Conservation (phyloP, 53 echinoderm and acorn worm genomes). For the Paracentrotus lividus region DNA sequence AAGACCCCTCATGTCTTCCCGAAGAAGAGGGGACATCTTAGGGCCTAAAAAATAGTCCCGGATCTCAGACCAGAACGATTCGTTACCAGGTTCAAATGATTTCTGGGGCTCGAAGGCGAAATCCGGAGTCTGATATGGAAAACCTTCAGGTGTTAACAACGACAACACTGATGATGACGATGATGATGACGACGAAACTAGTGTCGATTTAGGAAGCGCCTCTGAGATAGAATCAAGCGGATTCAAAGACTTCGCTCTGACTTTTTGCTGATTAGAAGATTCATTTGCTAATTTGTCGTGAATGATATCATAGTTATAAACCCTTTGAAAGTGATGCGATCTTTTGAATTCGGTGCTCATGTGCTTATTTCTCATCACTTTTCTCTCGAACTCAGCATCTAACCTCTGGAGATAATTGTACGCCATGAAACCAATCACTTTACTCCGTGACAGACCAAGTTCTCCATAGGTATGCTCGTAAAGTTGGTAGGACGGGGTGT, state of each 20-base stretch:
- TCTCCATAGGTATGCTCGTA: conserved; percentile 69
- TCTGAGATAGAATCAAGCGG: neutral
- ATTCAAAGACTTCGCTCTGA: neutral
- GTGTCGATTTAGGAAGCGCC: neutral
- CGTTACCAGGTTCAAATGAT: conserved; percentile 35
- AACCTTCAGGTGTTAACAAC: neutral
- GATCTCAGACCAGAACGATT: conserved; percentile 67
- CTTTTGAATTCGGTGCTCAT: conserved; percentile 69
- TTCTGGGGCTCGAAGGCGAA: conserved; percentile 32
- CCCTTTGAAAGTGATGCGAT: neutral
- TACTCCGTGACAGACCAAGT: conserved; percentile 26
- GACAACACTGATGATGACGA: neutral
- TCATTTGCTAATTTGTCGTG: conserved; percentile 8
- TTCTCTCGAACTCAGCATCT: conserved; percentile 69
- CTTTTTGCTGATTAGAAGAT: neutral
- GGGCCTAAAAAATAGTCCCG: conserved; percentile 60
- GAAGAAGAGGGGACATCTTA: conserved; percentile 59
- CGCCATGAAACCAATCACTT: conserved; percentile 55
- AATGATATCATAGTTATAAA: conserved; percentile 33
- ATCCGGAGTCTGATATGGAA: no score
- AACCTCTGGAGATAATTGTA: conserved; percentile 66
- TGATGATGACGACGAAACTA: neutral
- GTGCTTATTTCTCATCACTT: conserved; percentile 70
- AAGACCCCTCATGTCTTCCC: conserved; percentile 68
- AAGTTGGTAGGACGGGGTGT: conserved; percentile 83